Evolutionary conservation across 2,888 invertebrate genomes (phyloP).

Genomic region (Aporophyla lueneburgensis): DNA sequence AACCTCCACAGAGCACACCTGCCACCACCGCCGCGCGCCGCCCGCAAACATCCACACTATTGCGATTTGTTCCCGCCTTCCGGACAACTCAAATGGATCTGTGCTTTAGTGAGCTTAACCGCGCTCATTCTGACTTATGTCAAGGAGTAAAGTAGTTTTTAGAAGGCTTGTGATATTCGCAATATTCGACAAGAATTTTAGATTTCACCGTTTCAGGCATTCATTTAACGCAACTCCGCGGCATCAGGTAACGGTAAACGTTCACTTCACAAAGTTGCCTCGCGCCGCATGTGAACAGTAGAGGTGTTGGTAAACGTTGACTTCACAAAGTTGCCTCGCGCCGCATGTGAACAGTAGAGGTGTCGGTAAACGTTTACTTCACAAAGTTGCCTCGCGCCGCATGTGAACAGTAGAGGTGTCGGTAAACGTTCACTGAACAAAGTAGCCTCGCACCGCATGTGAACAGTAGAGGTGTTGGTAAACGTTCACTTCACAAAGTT

Average conservation of each 20-base stretch:
- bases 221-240: background rate
- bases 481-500: too few species aligned
- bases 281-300: too few species aligned
- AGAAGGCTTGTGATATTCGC: background rate
- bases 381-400: too few species aligned
- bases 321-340: too few species aligned
- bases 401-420: too few species aligned
- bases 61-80: conserved; percentile 29
- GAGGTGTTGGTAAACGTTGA: too few species aligned
- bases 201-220: background rate
- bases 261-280: too few species aligned
- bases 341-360: too few species aligned
- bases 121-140: conserved; percentile 14
- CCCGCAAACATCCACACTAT: conserved; percentile 31
- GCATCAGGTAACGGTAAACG: background rate
- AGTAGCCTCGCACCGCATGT: too few species aligned
- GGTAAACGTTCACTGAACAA: too few species aligned
- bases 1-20: background rate
- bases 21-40: background rate
- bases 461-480: too few species aligned
- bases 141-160: conserved; percentile 10
- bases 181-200: background rate
- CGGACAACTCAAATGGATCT: conserved; percentile 20
- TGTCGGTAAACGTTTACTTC: too few species aligned
- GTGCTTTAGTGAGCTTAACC: background rate